Evolutionary conservation across 2,888 invertebrate species (phyloP).

Genomic region (Tortricodes alternella): DNA sequence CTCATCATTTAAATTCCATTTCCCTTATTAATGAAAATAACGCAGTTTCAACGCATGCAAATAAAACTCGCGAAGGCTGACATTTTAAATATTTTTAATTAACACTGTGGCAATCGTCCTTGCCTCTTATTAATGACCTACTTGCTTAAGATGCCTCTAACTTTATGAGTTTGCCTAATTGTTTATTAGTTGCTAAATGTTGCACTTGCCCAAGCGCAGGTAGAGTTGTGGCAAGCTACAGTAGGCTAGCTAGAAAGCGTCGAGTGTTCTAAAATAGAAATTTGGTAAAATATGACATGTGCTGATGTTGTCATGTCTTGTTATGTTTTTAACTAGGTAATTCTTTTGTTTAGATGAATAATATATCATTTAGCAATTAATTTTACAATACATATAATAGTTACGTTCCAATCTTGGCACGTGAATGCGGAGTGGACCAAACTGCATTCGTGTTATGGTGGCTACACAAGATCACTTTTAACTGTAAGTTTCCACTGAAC

Average conservation of each 20-base stretch:
- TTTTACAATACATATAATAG: no score
- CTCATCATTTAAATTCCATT: not conserved
- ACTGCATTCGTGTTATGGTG: no score
- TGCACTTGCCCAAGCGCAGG: slow-evolving; percentile 18
- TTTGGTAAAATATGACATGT: no score
- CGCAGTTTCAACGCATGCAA: not conserved
- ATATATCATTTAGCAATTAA: no score
- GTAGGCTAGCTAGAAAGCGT: not conserved
- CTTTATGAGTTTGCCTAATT: slow-evolving; percentile 48
- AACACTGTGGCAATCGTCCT: slow-evolving; percentile 43
- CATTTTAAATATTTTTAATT: slow-evolving; percentile 3
- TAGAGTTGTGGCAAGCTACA: not conserved
- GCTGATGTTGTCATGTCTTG: no score
- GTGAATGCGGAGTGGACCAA: no score
- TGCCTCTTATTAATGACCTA: slow-evolving; percentile 41
- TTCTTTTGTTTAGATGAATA: no score
- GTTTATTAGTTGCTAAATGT: slow-evolving; percentile 34
- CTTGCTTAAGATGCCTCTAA: slow-evolving; percentile 51
- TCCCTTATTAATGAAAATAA: slow-evolving; percentile 5
- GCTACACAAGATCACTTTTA: no score
- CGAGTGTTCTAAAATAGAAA: no score
- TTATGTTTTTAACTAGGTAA: no score
- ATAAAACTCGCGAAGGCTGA: not conserved
- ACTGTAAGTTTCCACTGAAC: no score
- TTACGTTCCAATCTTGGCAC: no score